Conservation (phyloP, 2,797 vertebrate genomes). For the Otolemur crassicaudatus region DNA sequence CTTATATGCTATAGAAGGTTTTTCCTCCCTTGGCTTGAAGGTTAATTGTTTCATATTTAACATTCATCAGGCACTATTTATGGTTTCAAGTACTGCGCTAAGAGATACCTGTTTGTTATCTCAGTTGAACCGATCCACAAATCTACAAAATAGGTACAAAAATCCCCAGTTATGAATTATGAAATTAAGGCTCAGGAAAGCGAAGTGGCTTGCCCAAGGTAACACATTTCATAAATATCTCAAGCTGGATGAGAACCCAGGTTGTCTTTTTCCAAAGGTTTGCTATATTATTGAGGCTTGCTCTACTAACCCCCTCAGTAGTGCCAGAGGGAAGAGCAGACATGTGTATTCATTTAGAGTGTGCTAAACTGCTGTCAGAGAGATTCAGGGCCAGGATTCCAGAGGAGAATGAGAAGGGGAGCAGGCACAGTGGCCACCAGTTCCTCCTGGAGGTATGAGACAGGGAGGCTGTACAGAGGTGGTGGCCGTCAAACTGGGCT, state of each 20-base stretch:
- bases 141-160: not conserved
- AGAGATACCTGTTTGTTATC: conserved; percentile 28
- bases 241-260: not conserved
- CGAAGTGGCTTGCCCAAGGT: conserved; percentile 32
- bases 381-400: not conserved
- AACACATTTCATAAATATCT: not conserved
- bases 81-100: not conserved
- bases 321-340: not conserved
- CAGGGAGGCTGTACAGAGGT: not conserved
- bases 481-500: not conserved
- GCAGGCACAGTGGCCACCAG: not conserved
- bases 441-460: not conserved
- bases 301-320: not conserved
- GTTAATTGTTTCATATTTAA: conserved; percentile 42
- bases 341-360: rapidly evolving
- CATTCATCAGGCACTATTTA: conserved; percentile 1
- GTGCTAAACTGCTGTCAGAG: not conserved
- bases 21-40: conserved; percentile 35
- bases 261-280: conserved; percentile 3
- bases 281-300: not conserved
- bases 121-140: not conserved
- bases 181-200: not conserved
- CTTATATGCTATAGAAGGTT: not conserved
- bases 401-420: rapidly evolving
- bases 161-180: conserved; percentile 9